Percentiles rank a stretch among this genome's conserved stretches.
These are phyloP conservation scores for Scyliorhinus canicula DNA, from an alignment of 2,797 vertebrate species.

Conservation along the genomic window DNA sequence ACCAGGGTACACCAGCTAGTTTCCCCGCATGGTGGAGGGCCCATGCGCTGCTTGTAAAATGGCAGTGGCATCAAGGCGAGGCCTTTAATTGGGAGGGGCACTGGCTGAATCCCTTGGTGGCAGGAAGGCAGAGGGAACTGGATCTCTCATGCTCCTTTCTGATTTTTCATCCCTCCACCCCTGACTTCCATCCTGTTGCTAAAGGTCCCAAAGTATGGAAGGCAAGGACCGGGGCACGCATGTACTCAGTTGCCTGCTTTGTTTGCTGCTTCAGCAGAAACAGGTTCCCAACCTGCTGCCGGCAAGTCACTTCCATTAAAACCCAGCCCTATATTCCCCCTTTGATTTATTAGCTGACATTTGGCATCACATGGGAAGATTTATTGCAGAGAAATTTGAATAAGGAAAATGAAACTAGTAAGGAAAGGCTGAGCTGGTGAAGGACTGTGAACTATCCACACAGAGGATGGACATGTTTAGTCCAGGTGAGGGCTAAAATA, in stretches of 20 bases:
- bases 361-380: neutral
- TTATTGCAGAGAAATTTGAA: neutral
- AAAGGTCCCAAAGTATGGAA: too few species aligned
- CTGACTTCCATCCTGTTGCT: too few species aligned
- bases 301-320: neutral
- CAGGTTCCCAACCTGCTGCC: neutral
- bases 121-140: too few species aligned
- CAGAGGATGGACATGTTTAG: neutral
- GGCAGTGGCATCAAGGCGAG: too few species aligned
- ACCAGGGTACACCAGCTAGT: too few species aligned
- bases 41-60: neutral
- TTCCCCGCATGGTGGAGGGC: neutral
- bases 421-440: neutral
- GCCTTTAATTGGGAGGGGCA: too few species aligned
- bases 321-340: neutral
- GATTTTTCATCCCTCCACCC: too few species aligned
- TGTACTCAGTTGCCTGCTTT: neutral
- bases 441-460: neutral
- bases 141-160: too few species aligned
- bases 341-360: neutral
- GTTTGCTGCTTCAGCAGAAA: too few species aligned
- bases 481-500: neutral
- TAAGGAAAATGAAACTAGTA: neutral
- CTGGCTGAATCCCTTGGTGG: too few species aligned
- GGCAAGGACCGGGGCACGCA: neutral